A percentile compares a stretch with the other conserved stretches of the same genome.
These are phyloP conservation scores for Darevskia nairensis DNA, from an alignment of 2,797 vertebrate genomes.

Conservation along the genomic window DNA sequence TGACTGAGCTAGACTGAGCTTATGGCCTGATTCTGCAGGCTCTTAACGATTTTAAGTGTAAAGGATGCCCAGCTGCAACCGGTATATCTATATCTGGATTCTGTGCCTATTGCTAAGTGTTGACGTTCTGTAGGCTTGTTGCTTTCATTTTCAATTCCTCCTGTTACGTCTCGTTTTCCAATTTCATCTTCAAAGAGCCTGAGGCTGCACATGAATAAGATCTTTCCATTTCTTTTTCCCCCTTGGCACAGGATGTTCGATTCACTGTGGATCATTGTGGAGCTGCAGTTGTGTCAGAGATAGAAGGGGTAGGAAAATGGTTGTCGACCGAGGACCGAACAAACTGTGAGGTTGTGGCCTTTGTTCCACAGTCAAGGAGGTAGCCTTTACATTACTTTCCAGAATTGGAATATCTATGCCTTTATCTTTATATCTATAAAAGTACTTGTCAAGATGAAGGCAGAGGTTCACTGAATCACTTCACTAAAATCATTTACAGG, in stretches of 20 bases:
- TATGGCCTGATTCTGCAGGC: background rate
- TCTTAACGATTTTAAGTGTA: background rate
- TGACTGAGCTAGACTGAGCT: too few species aligned
- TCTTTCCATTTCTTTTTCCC: background rate
- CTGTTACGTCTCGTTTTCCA: too few species aligned
- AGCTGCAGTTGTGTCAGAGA: constrained; percentile 81
- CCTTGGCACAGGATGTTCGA: constrained; percentile 80
- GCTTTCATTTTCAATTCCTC: background rate
- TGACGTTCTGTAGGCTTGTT: background rate
- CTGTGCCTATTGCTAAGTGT: background rate
- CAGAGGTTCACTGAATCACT: background rate
- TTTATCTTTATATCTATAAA: background rate
- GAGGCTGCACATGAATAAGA: background rate
- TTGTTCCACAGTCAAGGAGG: constrained; percentile 82
- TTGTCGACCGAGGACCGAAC: constrained; percentile 86
- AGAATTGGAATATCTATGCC: background rate
- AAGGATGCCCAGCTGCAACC: background rate
- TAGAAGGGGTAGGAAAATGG: constrained; percentile 86
- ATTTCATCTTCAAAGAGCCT: rapidly evolving
- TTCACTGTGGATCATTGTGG: constrained; percentile 88
- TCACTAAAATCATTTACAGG: background rate
- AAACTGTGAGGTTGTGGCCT: constrained; percentile 82
- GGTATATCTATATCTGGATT: background rate
- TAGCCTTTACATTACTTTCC: background rate
- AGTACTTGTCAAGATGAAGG: background rate